Conservation (phyloP, 2,113 vertebrate species). For the Chlorodrepanis virens region DNA sequence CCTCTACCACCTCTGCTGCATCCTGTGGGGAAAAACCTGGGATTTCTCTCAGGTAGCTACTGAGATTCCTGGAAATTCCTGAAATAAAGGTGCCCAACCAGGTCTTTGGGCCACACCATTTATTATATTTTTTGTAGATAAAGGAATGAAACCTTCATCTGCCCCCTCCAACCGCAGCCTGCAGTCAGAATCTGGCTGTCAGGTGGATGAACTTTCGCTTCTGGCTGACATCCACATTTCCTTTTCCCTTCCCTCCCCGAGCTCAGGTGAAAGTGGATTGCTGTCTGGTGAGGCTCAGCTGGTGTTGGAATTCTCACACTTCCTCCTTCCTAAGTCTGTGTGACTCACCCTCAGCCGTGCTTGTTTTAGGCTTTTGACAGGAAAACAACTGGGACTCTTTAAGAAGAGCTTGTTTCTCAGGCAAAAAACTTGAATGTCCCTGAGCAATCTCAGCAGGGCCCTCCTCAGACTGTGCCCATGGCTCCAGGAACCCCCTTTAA, state of each 20-base stretch:
- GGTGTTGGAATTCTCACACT: background rate
- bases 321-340: background rate
- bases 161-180: background rate
- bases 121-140: background rate
- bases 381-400: background rate
- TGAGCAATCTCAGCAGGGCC: background rate
- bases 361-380: background rate
- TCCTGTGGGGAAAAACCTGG: background rate
- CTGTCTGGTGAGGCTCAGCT: background rate
- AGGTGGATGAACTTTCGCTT: background rate
- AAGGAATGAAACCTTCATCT: background rate
- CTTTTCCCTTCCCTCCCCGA: background rate
- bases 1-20: background rate
- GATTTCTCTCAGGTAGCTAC: background rate
- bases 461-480: background rate
- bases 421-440: background rate
- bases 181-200: background rate
- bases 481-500: background rate
- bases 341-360: slow-evolving; percentile 11
- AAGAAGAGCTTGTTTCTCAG: background rate
- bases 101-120: background rate
- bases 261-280: background rate
- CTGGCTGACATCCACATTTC: background rate
- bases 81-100: background rate
- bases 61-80: background rate